phyloP scores from a whole-genome alignment of 2,888 invertebrate species.

The Sipunculus nudus region DNA sequence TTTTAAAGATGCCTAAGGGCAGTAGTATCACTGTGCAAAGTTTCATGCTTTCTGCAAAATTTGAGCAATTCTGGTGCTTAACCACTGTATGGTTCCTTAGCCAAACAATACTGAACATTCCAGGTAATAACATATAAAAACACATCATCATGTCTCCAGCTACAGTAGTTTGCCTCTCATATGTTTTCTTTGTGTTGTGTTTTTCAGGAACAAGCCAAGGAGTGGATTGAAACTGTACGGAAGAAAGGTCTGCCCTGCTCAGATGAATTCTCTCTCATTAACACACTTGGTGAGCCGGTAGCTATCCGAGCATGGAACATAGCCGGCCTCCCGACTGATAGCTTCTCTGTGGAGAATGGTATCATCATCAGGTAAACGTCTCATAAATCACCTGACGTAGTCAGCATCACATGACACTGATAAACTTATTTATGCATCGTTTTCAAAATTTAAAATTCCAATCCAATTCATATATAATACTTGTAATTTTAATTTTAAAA shows the following conservation, averaged over 20 bases:
- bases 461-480: neutral
- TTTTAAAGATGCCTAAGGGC: too few species aligned
- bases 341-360: constrained; percentile 68
- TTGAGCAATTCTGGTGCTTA: too few species aligned
- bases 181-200: neutral
- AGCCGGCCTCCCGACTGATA: constrained; percentile 67
- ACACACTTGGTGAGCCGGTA: constrained; percentile 66
- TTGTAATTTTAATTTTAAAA: neutral
- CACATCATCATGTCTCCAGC: too few species aligned
- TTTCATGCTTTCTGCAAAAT: too few species aligned
- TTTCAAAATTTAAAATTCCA: neutral
- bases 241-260: constrained; percentile 80
- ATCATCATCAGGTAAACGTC: constrained; percentile 63
- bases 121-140: too few species aligned
- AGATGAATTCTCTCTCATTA: constrained; percentile 76
- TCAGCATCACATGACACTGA: neutral
- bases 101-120: too few species aligned
- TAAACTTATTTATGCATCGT: neutral
- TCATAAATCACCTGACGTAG: neutral
- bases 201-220: constrained; percentile 72
- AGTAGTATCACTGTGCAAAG: too few species aligned
- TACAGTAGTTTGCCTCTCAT: too few species aligned
- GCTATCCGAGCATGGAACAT: constrained; percentile 68
- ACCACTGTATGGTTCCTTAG: too few species aligned
- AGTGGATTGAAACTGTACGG: constrained; percentile 80